These are phyloP conservation scores for Lottia gigantea DNA, from an alignment of 2,888 invertebrate species.

Conservation along the genomic window DNA sequence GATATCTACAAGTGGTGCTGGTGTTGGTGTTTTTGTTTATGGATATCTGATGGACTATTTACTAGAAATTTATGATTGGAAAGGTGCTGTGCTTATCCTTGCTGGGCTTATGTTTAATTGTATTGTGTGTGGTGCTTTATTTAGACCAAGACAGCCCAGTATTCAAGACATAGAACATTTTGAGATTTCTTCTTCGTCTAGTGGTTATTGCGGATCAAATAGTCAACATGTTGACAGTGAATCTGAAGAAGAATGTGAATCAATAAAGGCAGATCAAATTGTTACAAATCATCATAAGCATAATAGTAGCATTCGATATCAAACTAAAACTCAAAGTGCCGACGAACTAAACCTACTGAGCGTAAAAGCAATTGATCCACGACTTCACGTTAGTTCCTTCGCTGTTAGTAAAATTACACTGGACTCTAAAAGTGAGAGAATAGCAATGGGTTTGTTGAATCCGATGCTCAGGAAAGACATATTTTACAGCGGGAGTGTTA, in stretches of 20 bases:
- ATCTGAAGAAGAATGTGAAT: background rate
- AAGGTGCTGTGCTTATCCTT: slow-evolving; percentile 72
- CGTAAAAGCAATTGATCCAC: background rate
- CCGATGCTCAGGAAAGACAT: slow-evolving; percentile 88
- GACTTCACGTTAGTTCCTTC: slow-evolving; percentile 14
- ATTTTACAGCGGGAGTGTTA: slow-evolving; percentile 85
- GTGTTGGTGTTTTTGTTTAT: slow-evolving; percentile 89
- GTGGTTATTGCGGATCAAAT: slow-evolving; percentile 8
- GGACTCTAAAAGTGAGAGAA: background rate
- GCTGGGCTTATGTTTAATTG: slow-evolving; percentile 88
- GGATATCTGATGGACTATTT: slow-evolving; percentile 74
- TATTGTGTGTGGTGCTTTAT: slow-evolving; percentile 88
- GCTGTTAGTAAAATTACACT: background rate
- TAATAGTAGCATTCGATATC: background rate
- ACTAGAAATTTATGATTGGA: slow-evolving; percentile 68
- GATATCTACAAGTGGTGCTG: slow-evolving; percentile 92
- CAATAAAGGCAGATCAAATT: background rate
- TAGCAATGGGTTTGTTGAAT: slow-evolving; percentile 60
- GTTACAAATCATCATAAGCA: background rate
- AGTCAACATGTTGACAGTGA: background rate
- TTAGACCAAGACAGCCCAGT: slow-evolving; percentile 76
- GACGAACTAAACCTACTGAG: background rate
- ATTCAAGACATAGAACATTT: background rate
- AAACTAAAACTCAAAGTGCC: background rate
- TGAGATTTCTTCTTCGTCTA: slow-evolving; percentile 1